phyloP scores from a whole-genome alignment of 2,797 vertebrate genomes.

The Ciconia nigra region DNA sequence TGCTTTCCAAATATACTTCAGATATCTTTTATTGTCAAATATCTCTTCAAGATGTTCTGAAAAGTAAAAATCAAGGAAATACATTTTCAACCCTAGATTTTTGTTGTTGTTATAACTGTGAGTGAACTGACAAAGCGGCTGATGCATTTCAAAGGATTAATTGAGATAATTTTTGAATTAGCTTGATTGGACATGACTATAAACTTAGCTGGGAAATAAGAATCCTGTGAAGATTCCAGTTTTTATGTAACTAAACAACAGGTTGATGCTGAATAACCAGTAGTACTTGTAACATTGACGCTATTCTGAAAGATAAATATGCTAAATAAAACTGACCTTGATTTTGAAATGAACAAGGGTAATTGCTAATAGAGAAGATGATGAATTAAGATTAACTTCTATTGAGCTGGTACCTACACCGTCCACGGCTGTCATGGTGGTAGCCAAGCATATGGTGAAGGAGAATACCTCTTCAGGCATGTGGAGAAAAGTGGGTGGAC shows the following conservation, averaged over 20 bases:
- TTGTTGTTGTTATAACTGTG: background rate
- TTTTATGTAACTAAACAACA: background rate
- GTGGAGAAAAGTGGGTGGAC: background rate
- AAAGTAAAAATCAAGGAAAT: background rate
- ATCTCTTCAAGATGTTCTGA: background rate
- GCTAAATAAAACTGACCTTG: background rate
- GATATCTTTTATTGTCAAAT: background rate
- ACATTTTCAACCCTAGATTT: background rate
- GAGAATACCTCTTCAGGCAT: background rate
- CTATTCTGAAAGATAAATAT: background rate
- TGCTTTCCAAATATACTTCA: background rate
- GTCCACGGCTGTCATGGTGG: background rate
- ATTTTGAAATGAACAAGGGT: slow-evolving; percentile 1
- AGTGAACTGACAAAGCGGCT: background rate
- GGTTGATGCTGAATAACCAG: background rate
- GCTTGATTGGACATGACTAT: background rate
- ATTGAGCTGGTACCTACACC: background rate
- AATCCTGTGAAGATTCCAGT: background rate
- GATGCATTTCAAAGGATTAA: background rate
- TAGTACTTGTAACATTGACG: background rate
- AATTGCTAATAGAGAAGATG: background rate
- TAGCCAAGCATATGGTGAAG: background rate
- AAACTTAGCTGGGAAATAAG: background rate
- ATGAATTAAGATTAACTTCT: background rate
- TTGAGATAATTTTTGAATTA: background rate